These are phyloP conservation scores for Ichneumon xanthorius DNA, from an alignment of 2,888 invertebrate species.

Conservation along the genomic window DNA sequence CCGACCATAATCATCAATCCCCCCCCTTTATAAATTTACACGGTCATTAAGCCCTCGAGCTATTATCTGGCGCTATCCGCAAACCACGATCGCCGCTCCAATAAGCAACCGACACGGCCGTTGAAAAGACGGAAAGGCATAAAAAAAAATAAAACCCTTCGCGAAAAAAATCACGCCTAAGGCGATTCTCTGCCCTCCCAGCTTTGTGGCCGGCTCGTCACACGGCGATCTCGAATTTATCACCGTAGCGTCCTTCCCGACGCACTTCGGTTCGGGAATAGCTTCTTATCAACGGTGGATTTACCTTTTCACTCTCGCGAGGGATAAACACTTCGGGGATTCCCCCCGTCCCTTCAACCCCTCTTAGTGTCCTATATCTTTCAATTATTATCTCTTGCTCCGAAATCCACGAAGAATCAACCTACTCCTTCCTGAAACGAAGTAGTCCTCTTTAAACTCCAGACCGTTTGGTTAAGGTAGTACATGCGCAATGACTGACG, in stretches of 20 bases:
- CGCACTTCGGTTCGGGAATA: conserved; percentile 46
- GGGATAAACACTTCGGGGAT: conserved; percentile 47
- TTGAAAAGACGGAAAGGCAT: neutral
- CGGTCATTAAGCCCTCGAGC: conserved; percentile 6
- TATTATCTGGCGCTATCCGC: neutral
- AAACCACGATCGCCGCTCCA: conserved; percentile 5
- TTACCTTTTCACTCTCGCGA: conserved; percentile 21
- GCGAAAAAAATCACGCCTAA: conserved; percentile 39
- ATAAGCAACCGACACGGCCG: neutral
- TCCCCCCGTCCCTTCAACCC: neutral
- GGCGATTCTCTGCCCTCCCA: neutral
- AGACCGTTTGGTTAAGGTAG: neutral
- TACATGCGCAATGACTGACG: too few relatives aligned
- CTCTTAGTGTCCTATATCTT: conserved; percentile 1
- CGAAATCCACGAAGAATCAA: neutral
- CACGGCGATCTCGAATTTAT: conserved; percentile 58
- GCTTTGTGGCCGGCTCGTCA: conserved; percentile 61
- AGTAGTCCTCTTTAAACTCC: neutral
- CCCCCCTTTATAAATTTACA: conserved; percentile 7
- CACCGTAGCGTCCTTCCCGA: conserved; percentile 29
- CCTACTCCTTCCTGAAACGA: neutral
- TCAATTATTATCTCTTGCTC: neutral
- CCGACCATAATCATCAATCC: conserved; percentile 17
- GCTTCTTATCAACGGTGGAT: conserved; percentile 15
- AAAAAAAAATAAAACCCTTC: conserved; percentile 6